Percentiles rank a stretch among this genome's conserved stretches.
phyloP scores from a whole-genome alignment of 2,888 invertebrate species.

The Drosophila paramelanica region DNA sequence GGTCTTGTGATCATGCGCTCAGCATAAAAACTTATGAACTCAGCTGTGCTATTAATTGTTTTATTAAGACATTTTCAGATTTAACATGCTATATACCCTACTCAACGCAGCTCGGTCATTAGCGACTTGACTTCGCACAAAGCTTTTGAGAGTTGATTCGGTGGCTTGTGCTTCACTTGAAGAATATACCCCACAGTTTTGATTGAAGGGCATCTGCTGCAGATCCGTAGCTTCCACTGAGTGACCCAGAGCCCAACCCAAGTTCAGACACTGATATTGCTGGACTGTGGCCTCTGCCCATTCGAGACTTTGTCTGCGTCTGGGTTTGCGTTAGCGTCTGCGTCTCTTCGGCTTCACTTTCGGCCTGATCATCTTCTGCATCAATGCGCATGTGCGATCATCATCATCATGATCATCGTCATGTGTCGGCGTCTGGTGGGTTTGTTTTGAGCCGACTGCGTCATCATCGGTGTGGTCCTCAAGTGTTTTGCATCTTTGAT shows the following conservation, averaged over 20 bases:
- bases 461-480: conserved; percentile 71
- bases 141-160: no score
- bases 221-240: conserved; percentile 36
- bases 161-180: no score
- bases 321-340: conserved; percentile 4
- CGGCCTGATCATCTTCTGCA: conserved; percentile 63
- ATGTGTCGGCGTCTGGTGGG: conserved; percentile 50
- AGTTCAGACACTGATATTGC: conserved; percentile 51
- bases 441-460: conserved; percentile 30
- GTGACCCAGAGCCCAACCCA: conserved; percentile 48
- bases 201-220: conserved; percentile 33
- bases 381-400: conserved; percentile 65
- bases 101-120: not conserved
- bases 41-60: conserved; percentile 80
- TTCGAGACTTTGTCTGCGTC: conserved; percentile 35
- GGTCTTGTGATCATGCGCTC: conserved; percentile 58
- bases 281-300: conserved; percentile 28
- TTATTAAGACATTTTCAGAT: conserved; percentile 79
- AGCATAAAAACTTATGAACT: conserved; percentile 71
- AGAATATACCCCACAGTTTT: conserved; percentile 4
- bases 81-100: conserved; percentile 73
- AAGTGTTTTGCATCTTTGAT: conserved; percentile 83
- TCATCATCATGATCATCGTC: conserved; percentile 36
- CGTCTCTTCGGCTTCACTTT: conserved; percentile 11
- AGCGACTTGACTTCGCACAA: conserved; percentile 5